A percentile compares a stretch with the other conserved stretches of the same genome.
phyloP scores from a whole-genome alignment of 2,113 vertebrate species.

The Ranitomeya variabilis region DNA sequence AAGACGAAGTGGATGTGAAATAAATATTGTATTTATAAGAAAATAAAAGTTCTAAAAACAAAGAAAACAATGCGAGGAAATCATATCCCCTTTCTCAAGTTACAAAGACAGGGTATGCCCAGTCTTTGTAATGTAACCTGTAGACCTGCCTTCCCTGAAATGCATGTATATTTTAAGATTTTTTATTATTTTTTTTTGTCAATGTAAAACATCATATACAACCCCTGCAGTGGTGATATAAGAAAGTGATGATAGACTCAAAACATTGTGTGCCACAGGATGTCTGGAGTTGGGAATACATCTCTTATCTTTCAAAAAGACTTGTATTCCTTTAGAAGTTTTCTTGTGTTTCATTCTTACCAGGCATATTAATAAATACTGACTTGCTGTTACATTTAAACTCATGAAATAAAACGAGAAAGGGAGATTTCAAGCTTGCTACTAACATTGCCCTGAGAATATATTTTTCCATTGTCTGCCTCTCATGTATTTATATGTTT shows the following conservation, averaged over 20 bases:
- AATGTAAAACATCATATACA: background rate
- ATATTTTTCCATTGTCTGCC: background rate
- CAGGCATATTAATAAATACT: slow-evolving; percentile 7
- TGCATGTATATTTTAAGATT: too few species aligned
- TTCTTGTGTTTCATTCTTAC: background rate
- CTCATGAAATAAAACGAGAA: background rate
- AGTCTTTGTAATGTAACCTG: too few species aligned
- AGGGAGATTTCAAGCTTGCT: background rate
- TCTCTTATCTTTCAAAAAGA: background rate
- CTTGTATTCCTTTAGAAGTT: background rate
- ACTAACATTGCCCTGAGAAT: slow-evolving; percentile 24
- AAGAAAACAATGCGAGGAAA: too few species aligned
- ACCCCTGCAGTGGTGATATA: background rate
- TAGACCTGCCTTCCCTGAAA: too few species aligned
- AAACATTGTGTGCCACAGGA: background rate
- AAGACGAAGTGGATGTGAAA: too few species aligned
- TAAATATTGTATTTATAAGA: too few species aligned
- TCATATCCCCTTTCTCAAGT: too few species aligned
- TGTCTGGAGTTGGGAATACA: background rate
- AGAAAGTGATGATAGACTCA: background rate
- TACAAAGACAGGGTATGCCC: too few species aligned
- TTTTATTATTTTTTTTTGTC: too few species aligned
- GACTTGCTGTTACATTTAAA: background rate
- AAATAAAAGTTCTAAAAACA: too few species aligned
- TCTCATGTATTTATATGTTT: slow-evolving; percentile 35